Base-by-base conservation (phyloP, 2,797 vertebrate genomes). In the Masticophis lateralis region DNA sequence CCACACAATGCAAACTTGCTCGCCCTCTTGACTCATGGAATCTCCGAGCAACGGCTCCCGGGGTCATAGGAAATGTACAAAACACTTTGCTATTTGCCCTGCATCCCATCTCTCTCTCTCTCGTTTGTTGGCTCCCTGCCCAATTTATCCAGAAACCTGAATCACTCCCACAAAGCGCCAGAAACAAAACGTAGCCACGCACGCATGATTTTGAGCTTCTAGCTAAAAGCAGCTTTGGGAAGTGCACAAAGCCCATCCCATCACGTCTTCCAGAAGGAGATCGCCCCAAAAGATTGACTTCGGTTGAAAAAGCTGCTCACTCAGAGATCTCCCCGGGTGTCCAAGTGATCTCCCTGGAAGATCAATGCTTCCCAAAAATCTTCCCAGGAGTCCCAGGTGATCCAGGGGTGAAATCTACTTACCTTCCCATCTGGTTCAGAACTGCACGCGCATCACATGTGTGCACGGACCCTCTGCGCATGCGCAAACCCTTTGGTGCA, bases 181-280 rank as follows among this genome's bases (percentile, higher is more conserved):
- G 74, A 5, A 79, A 22, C 0, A 1, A 43, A 43, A 43, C 0
- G 1, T 11, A 37, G 5, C 18, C 4, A 61, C 2, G 0, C 13
- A 18, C 4, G 1, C 8, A 18, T 1, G 20, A 14, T 57, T n/a
- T 47, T 28, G 56, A 61, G 13, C 20, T 92, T 66, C 28, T 12
- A 11, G 20, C 3, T 16, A 60, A 66, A 56, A n/a, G 1, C 5
- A 66, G 32, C 37, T 5, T 18, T 5, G 27, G 5, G 37, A 53
- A 61, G 18, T 4, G 18, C 88, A 22, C 11, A 5, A 28, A 28
- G 22, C 9, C 32, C 55, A 28, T 12, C 51, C 47, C 3, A 63
- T 10, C 6, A 28, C 28, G 25, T 13, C 22, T 25, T 28, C 1
- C 56, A 69, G n/a, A 27, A 2, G 20, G 59, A 60, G 22, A 25